phyloP scores from a whole-genome alignment of 2,888 invertebrate species.

The Allolobophora icterica region DNA sequence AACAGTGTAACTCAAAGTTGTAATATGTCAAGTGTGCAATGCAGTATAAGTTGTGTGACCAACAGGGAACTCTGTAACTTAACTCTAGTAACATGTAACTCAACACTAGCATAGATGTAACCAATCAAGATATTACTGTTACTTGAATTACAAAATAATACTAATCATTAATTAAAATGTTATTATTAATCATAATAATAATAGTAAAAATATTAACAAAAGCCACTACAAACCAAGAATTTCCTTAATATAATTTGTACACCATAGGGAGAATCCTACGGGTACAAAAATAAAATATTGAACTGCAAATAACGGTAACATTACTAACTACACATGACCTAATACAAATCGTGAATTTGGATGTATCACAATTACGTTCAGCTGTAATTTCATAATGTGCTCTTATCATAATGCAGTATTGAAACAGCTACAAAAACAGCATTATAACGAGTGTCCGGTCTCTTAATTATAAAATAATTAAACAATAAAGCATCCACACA shows the following conservation, averaged over 20 bases:
- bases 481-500: background rate
- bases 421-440: background rate
- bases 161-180: slow-evolving; percentile 24
- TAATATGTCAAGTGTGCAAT: background rate
- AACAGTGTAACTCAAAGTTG: background rate
- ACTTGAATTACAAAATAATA: background rate
- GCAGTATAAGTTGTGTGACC: background rate
- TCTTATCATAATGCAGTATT: background rate
- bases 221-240: background rate
- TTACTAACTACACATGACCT: background rate
- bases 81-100: slow-evolving; percentile 19
- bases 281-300: background rate
- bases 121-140: background rate
- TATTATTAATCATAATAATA: slow-evolving; percentile 30
- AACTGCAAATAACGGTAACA: background rate
- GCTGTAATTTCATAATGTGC: background rate
- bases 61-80: background rate
- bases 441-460: background rate
- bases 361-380: background rate
- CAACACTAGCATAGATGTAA: background rate
- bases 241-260: background rate
- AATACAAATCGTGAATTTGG: background rate
- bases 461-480: background rate
- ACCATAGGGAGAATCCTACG: background rate
- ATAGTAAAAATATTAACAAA: slow-evolving; percentile 22